Evolutionary conservation across 2,888 invertebrate species (phyloP), one percentile per base, ranked within the genome.

Genomic region (Dorcus hopei): DNA sequence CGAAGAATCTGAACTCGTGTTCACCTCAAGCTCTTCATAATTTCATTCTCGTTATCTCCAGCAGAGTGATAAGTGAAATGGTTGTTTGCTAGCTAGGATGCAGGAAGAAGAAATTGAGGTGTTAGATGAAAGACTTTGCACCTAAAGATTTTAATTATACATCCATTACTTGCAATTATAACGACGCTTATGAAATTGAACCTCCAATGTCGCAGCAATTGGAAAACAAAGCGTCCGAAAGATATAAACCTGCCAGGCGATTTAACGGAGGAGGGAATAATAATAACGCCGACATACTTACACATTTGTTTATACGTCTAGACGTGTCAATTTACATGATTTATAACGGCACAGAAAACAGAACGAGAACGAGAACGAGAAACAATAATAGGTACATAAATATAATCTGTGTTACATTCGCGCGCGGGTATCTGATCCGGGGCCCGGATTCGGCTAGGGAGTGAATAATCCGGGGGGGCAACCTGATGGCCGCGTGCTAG

Each of bases 251-350:
- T 33, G 26, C 26, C 26, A 33, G 7, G 26, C 26, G 7, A 6
- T 33, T 6, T 6, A 33, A 33, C 26, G 6, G 26, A 33, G 26
- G 26, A 33, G 26, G 26, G 26, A 33, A 6, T 4, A 33, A 33
- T 33, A 33, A 33, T 33, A 33, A 33, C 26, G 5, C 26, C 26
- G 26, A 33, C 26, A 45, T 45, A 9, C 45, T 45, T 45, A 45
- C 50, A 63, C 65, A 65, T 66, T 61, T 62, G 54, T 62, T 61
- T 61, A 57, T 54, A 49, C 59, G 59, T 62, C 60, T 61, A 59
- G 61, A 62, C 61, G 61, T 65, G 65, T 66, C 66, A 65, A 65
- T 66, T 66, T 66, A 52, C 52, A 61, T 66, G 62, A 66, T 55
- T 65, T 66, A 65, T 59, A 57, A 52, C 54, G 8, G 49, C 39